Evolutionary conservation across 2,888 invertebrate genomes (phyloP).

Genomic region (Epinotia demarniana): DNA sequence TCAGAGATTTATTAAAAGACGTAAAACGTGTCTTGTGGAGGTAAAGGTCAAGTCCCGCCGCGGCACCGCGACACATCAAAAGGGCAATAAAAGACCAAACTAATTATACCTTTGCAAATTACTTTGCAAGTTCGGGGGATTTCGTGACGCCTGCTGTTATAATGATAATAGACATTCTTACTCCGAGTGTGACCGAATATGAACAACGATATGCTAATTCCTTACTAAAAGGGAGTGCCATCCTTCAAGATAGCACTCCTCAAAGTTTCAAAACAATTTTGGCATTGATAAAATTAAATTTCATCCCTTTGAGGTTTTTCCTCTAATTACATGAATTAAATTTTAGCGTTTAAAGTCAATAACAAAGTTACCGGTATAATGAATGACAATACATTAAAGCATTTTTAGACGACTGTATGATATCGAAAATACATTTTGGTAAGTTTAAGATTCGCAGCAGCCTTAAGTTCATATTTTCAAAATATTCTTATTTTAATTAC

Average conservation of each 20-base stretch:
- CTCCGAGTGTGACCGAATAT: background rate
- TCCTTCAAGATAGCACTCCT: background rate
- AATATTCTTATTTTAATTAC: too few relatives aligned
- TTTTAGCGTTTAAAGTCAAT: too few relatives aligned
- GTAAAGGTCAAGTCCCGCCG: slow-evolving; percentile 33
- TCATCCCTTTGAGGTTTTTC: too few relatives aligned
- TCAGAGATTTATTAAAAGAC: slow-evolving; percentile 42
- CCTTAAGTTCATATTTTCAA: too few relatives aligned
- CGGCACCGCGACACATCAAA: slow-evolving; percentile 39
- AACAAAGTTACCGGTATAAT: too few relatives aligned
- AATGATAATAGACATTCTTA: background rate
- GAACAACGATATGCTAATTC: background rate
- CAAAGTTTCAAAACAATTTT: background rate
- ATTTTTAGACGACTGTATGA: too few relatives aligned
- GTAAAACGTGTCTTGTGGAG: slow-evolving; percentile 38
- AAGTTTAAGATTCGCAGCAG: too few relatives aligned
- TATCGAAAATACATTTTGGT: too few relatives aligned
- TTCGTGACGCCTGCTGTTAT: slow-evolving; percentile 5
- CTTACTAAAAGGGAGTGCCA: background rate
- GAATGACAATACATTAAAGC: too few relatives aligned
- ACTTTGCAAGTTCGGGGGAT: slow-evolving; percentile 31
- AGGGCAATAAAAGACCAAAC: slow-evolving; percentile 42
- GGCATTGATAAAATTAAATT: background rate
- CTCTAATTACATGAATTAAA: too few relatives aligned
- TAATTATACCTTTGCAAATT: slow-evolving; percentile 41